Conservation (phyloP, 2,888 invertebrate genomes). For the Oegoconia quadripuncta region DNA sequence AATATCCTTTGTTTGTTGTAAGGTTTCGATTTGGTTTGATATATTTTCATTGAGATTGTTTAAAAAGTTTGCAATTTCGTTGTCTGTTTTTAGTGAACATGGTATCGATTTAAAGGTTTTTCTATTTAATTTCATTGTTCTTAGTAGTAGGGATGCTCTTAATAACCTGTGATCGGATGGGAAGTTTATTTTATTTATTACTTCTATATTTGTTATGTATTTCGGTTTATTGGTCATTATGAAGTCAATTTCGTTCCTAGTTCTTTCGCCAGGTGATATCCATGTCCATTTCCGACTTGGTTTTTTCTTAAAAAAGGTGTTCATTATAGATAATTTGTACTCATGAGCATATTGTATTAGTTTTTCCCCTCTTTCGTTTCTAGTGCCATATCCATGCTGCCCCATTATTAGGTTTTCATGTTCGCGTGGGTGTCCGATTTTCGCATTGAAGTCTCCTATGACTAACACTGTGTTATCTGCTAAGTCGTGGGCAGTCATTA, state of each 20-base stretch:
- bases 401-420: neutral
- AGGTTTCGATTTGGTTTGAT: too few relatives aligned
- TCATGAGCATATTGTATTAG: neutral
- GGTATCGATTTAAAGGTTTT: neutral
- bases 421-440: too few relatives aligned
- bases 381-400: neutral
- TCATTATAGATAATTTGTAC: neutral
- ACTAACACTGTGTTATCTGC: neutral
- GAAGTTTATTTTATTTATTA: too few relatives aligned
- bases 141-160: neutral
- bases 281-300: neutral
- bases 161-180: conserved; percentile 1
- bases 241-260: conserved; percentile 1
- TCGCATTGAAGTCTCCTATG: too few relatives aligned
- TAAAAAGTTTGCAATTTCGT: too few relatives aligned
- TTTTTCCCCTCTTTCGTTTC: conserved; percentile 2
- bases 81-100: too few relatives aligned
- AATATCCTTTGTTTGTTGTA: too few relatives aligned
- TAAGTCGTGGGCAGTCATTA: neutral
- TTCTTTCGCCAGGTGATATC: conserved; percentile 2
- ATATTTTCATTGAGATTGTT: too few relatives aligned
- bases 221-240: neutral
- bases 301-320: neutral
- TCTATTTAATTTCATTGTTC: neutral
- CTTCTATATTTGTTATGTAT: conserved; percentile 1